These are phyloP conservation scores for Probosciger aterrimus DNA, from an alignment of 2,113 vertebrate species.

Conservation along the genomic window DNA sequence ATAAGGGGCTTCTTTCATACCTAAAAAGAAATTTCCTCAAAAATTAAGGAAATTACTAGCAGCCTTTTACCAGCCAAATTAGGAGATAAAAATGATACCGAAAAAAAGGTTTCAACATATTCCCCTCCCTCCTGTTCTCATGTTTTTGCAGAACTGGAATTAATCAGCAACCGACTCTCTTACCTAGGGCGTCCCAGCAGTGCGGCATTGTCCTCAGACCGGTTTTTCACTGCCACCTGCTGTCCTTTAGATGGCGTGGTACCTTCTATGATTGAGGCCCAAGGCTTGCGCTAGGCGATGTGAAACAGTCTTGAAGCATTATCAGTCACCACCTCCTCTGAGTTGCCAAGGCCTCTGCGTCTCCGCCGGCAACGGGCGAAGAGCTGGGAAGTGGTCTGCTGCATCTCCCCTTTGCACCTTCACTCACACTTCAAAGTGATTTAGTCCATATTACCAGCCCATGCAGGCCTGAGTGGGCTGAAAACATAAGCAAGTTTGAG, in stretches of 20 bases:
- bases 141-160: not conserved
- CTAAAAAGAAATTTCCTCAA: not conserved
- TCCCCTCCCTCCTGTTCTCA: too few relatives aligned
- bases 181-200: not conserved
- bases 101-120: not conserved
- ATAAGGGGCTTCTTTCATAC: not conserved
- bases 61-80: not conserved
- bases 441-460: not conserved
- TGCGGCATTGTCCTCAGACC: not conserved
- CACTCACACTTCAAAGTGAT: not conserved
- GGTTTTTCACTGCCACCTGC: not conserved
- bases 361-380: not conserved
- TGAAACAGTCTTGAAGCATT: not conserved
- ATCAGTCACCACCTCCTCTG: rapidly evolving
- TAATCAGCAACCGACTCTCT: not conserved
- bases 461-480: not conserved
- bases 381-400: not conserved
- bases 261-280: not conserved
- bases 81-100: not conserved
- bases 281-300: not conserved
- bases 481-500: not conserved
- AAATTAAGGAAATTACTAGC: not conserved
- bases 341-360: not conserved
- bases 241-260: not conserved
- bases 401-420: not conserved